Base-by-base conservation (phyloP, 2,888 invertebrate species). In the Lithophane leautieri region DNA sequence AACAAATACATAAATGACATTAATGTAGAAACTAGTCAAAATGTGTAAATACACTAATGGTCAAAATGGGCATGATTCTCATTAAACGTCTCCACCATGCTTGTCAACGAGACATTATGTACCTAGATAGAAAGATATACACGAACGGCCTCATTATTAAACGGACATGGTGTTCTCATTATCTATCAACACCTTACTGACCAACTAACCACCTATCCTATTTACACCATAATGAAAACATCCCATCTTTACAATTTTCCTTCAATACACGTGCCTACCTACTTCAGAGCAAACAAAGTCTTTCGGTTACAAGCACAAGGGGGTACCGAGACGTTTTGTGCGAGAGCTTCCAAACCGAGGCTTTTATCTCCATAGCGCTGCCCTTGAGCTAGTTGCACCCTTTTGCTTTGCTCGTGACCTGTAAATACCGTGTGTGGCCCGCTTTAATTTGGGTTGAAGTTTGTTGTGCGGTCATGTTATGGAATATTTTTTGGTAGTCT, bases 321-420 rank as follows among this genome's bases (percentile, higher is more conserved):
- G 50, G 70, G 73, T 42, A 76, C 68, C 34, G 56, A 61, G 52
- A 69, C 56, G 63, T 78, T 73, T 82, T 73, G 70, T 78, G 70
- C 50, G 58, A 81, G 62, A 73, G 69, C 61, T 73, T 42, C 73
- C 70, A 61, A 81, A 76, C 70, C 52, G 40, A 71, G 63, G 61
- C 61, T 52, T 73, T 79, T 77, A 82, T 82, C 74, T 67, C 70
- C 69, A 79, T 73, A 69, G 79, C 14, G 47, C 62, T 73, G 71
- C 65, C 79, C 86, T 84, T 85, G 84, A 83, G 73, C 83, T 76
- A 77, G 83, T 79, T 79, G 79, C 83, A 83, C 83, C 76, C 85
- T 82, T 84, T 77, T 79, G 58, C 68, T 82, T 76, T 67, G 25
- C 73, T 62, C 62, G 74, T 85, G 83, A 85, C 76, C 74, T 71